Base-by-base conservation (phyloP, 2,113 vertebrate genomes). In the Morone chrysops region DNA sequence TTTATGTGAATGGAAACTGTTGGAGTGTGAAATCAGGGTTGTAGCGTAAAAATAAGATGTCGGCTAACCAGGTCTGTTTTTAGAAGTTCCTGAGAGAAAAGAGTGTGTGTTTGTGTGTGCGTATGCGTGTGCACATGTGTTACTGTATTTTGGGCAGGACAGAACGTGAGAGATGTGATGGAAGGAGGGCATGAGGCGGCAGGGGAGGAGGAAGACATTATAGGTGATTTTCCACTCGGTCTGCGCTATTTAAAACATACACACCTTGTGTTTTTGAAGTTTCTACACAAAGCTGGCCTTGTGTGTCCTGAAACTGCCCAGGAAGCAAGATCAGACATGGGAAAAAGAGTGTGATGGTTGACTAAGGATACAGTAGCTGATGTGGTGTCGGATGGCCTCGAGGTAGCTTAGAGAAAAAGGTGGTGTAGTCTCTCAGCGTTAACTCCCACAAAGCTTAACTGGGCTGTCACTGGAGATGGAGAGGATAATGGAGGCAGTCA, bases 181-280 rank as follows among this genome's bases (percentile, higher is more conserved):
- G 68, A 68, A 66, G 72, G 85, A 82, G 84, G 75, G 51, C 50
- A 70, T 40, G 65, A 54, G 50, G 75, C 43, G 45, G 67, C 48
- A 20, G 14, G 25, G 80, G 75, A 73, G 83, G 57, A 84, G 86
- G 89, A 87, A 85, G 86, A 84, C 88, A 87, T 92, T 90, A 88
- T 50, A 84, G 83, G 75, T 82, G 70, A 89, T 92, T 92, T 94
- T 93, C 93, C 91, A 89, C 70, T 75, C 83, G 1, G 85, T 90
- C 86, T 87, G 86, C 78, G 8, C 69, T 74, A 61, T 75, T 91
- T 80, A 70, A 85, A 90, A 85, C 67, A 41, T 76, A 80, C 78
- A 76, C 89, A 87, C 84, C 83, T 91, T 82, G 66, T 91, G 81
- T 87, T 86, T 84, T 87, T 63, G 50, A 87, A 61, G 60, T 80